Base-by-base conservation (phyloP, 2,797 vertebrate species). In the Denticeps clupeoides region DNA sequence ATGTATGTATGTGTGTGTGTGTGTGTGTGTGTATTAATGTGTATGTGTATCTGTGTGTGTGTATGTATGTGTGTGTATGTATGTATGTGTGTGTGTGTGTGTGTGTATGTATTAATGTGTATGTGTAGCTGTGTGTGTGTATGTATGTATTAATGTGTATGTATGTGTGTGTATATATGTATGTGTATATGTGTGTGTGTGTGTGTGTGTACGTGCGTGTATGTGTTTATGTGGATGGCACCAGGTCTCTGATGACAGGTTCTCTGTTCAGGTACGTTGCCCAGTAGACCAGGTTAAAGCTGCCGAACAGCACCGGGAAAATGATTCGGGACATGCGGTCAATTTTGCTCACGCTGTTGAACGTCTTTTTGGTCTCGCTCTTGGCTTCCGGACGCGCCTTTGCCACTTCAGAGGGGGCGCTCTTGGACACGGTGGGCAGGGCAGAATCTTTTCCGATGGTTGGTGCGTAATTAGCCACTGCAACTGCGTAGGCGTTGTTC, bases 261-360 rank as follows among this genome's bases (percentile, higher is more conserved):
- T 93, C 89, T 71, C 88, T 85, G 77, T 91, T 94, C 65, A 96
- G 82, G 75, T 96, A 96, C 0, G 89, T 93, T 59, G 89, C 89
- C 92, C 92, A 96, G 54, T 96, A 94, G 58, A 96, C 89, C 73
- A 96, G 79, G 69, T 96, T 96, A 59, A 96, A 96, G 62, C 83
- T 84, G 47, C 90, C 85, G 54, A 94, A 96, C 70, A 96, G 83
- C 56, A 94, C 87, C 19, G 92, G 92, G 68, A 96, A 94, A 62
- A 93, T 87, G 78, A 94, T 96, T 72, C 91, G 88, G 50, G 92
- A 94, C 82, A 96, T 93, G 70, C 89, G 89, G 76, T 95, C 91
- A 21, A 95, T 95, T 80, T 90, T 93, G 82, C 91, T 93, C 64
- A 93, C 91, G 1, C 91, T 95, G 79, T 95, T 95, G 64, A 95